Percentiles rank a stretch among this genome's conserved stretches.
Conservation (phyloP, 1,140 invertebrate species). For the Zophobas atratus region DNA sequence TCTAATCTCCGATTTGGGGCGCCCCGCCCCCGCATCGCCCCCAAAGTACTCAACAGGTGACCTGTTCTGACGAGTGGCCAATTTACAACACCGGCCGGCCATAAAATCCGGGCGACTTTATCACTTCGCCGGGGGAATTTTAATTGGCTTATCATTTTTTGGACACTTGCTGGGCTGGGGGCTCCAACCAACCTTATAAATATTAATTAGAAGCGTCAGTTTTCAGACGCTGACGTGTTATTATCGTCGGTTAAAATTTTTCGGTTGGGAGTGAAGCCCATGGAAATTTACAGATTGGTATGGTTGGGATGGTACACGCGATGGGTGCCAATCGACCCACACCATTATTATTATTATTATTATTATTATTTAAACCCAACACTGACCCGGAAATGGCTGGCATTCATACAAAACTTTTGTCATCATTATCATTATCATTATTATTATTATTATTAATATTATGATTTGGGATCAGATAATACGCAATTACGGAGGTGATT, state of each 20-base stretch:
- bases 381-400: too few relatives aligned
- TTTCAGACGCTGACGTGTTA: background rate
- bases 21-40: background rate
- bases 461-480: too few relatives aligned
- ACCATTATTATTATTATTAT: too few relatives aligned
- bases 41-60: constrained; percentile 22
- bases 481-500: too few relatives aligned
- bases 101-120: constrained; percentile 29
- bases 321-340: too few relatives aligned
- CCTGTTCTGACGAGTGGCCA: constrained; percentile 21
- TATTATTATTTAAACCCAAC: too few relatives aligned
- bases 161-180: constrained; percentile 1
- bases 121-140: constrained; percentile 34
- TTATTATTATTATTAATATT: too few relatives aligned
- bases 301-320: too few relatives aligned
- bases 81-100: constrained; percentile 25
- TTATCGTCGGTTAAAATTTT: constrained; percentile 6
- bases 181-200: constrained; percentile 5
- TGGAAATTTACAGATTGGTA: constrained; percentile 1
- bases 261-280: background rate
- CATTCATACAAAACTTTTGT: too few relatives aligned
- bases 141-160: constrained; percentile 46
- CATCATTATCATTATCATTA: too few relatives aligned
- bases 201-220: constrained; percentile 11
- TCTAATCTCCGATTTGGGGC: constrained; percentile 16